These are phyloP conservation scores for Morpho deidamia DNA, from an alignment of 2,888 invertebrate species.

Conservation along the genomic window DNA sequence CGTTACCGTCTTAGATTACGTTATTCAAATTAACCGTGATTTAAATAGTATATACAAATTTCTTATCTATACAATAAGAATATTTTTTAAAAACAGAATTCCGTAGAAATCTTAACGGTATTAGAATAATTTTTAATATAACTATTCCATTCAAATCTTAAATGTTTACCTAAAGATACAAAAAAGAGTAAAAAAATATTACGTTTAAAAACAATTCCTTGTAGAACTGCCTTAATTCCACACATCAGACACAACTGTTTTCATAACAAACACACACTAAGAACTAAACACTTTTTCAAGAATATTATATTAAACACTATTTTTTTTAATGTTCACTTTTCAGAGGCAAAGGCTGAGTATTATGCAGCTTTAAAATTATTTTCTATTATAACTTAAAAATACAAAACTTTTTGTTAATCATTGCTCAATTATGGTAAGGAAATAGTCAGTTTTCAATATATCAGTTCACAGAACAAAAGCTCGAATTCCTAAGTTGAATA, in stretches of 20 bases:
- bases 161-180: not conserved
- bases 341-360: no score
- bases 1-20: no score
- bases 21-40: no score
- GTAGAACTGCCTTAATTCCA: constrained; percentile 33
- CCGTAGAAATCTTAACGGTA: no score
- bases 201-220: constrained; percentile 38
- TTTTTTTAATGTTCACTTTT: no score
- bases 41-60: no score
- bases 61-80: no score
- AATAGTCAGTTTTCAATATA: not conserved
- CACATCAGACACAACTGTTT: constrained; percentile 38
- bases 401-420: constrained; percentile 11
- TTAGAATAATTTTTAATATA: no score
- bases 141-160: no score
- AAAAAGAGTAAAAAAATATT: constrained; percentile 22
- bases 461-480: not conserved
- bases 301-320: not conserved
- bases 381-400: not conserved
- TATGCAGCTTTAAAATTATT: no score
- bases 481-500: not conserved
- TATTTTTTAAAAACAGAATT: no score
- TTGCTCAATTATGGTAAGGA: not conserved
- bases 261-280: constrained; percentile 4
- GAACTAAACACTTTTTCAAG: constrained; percentile 10